These are phyloP conservation scores for Python bivittatus DNA, from an alignment of 2,113 vertebrate genomes.

Conservation along the genomic window DNA sequence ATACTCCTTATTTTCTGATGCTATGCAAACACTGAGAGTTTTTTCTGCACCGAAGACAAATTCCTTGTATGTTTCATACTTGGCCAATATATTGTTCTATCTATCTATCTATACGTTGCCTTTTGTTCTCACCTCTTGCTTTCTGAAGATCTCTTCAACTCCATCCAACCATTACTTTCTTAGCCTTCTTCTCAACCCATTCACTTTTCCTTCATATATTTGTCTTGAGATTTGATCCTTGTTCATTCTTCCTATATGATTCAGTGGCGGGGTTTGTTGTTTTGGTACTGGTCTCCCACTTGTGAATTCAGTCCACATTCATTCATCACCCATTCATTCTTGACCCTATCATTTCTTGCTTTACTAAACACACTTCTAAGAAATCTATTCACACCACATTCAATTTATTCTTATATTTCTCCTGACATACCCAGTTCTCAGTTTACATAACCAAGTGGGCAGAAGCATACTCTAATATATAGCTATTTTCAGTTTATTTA, in stretches of 20 bases:
- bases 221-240: neutral
- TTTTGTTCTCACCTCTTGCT: neutral
- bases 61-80: too few species aligned
- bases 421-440: neutral
- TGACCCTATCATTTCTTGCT: neutral
- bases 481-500: neutral
- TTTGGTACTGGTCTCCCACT: neutral
- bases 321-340: neutral
- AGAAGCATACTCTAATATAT: neutral
- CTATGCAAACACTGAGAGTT: too few species aligned
- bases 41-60: too few species aligned
- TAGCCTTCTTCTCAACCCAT: neutral
- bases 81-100: too few species aligned
- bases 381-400: neutral
- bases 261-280: neutral
- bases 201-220: neutral
- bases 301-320: neutral
- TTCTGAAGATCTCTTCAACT: neutral
- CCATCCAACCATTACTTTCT: neutral
- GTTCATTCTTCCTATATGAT: neutral
- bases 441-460: neutral
- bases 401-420: neutral
- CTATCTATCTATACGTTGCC: too few species aligned
- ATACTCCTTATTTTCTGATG: too few species aligned
- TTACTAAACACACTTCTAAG: neutral